phyloP scores from a whole-genome alignment of 2,888 invertebrate genomes.

The Sarcophaga subvicina region DNA sequence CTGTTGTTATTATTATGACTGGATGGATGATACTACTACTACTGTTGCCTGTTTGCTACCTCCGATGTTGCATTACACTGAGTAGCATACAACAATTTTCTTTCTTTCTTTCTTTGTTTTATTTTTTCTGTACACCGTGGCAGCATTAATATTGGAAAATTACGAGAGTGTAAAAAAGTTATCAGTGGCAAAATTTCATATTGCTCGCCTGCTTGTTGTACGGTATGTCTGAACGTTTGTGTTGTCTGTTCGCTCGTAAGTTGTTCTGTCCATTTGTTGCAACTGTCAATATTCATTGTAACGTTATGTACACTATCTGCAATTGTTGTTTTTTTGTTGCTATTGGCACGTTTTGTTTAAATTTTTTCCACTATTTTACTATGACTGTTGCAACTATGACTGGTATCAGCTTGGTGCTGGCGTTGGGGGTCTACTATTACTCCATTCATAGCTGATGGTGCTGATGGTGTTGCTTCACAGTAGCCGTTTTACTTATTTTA shows the following conservation, averaged over 20 bases:
- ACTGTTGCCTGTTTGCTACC: conserved; percentile 9
- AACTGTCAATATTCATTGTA: conserved; percentile 61
- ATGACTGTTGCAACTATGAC: conserved; percentile 1
- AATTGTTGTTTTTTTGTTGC: conserved; percentile 48
- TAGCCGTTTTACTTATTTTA: conserved; percentile 51
- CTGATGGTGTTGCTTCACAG: conserved; percentile 24
- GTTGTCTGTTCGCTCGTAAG: background rate
- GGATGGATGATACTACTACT: conserved; percentile 28
- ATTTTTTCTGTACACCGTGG: background rate
- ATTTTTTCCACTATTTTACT: background rate
- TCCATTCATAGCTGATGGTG: background rate
- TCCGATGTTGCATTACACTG: background rate
- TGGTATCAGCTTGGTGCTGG: conserved; percentile 18
- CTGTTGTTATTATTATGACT: conserved; percentile 26
- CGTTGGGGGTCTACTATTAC: background rate
- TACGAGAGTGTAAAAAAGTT: background rate
- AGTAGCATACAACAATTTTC: background rate
- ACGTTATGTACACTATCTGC: conserved; percentile 9
- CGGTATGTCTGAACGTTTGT: conserved; percentile 41
- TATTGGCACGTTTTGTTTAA: conserved; percentile 39
- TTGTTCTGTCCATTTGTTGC: conserved; percentile 50
- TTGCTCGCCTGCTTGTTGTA: conserved; percentile 32
- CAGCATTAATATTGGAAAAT: background rate
- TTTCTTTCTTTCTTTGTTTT: background rate
- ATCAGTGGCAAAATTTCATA: conserved; percentile 26